Evolutionary conservation across 2,888 invertebrate genomes (phyloP).

Genomic region (Mechanitis messenoides): DNA sequence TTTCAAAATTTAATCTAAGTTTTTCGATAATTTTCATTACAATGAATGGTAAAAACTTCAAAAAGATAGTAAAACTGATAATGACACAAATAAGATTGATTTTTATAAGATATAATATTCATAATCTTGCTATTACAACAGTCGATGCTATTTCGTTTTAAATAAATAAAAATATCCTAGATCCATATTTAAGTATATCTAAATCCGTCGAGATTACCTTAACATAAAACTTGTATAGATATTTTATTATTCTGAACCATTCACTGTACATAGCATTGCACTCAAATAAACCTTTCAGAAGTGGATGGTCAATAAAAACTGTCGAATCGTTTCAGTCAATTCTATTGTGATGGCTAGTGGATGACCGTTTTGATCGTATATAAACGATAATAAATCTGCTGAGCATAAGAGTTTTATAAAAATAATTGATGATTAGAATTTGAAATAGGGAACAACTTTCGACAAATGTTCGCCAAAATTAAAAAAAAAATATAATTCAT

Average conservation of each 20-base stretch:
- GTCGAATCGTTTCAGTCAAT: slow-evolving; percentile 30
- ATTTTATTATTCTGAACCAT: slow-evolving; percentile 59
- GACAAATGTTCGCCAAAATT: too few species aligned
- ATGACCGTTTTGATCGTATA: slow-evolving; percentile 5
- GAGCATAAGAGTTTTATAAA: neutral
- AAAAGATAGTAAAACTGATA: too few species aligned
- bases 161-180: neutral
- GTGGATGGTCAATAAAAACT: slow-evolving; percentile 54
- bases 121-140: slow-evolving; percentile 7
- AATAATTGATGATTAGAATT: too few species aligned
- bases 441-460: too few species aligned
- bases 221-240: slow-evolving; percentile 52
- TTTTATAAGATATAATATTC: too few species aligned
- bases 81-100: too few species aligned
- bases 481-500: too few species aligned
- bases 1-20: too few species aligned
- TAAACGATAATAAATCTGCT: neutral
- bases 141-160: slow-evolving; percentile 3
- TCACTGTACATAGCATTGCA: slow-evolving; percentile 59
- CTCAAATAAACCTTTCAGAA: slow-evolving; percentile 49
- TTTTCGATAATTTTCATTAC: too few species aligned
- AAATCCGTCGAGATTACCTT: slow-evolving; percentile 32
- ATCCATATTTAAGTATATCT: slow-evolving; percentile 13
- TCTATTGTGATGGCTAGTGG: slow-evolving; percentile 20
- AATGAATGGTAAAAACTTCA: too few species aligned